Evolutionary conservation across 92 coral and sea anemone genomes (phyloP).

Genomic region (Paramuricea clavata): DNA sequence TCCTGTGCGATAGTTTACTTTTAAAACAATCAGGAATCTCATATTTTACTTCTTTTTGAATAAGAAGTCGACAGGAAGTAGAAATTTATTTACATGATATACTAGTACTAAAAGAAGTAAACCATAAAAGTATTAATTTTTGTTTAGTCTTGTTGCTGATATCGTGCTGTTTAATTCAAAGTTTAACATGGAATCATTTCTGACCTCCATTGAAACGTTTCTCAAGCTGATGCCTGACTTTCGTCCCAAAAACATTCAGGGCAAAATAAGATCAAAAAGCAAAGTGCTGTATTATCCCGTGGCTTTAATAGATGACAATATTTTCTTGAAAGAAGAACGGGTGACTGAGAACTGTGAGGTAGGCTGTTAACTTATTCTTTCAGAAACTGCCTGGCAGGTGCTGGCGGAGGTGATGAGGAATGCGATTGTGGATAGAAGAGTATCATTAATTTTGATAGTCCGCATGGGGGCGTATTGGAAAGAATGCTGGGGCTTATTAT

Average conservation of each 20-base stretch:
- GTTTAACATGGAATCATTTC: constrained; percentile 94
- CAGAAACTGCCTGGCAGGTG: background rate
- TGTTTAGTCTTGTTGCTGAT: constrained; percentile 91
- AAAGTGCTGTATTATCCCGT: constrained; percentile 86
- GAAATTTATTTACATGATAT: no score
- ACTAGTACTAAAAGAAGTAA: no score
- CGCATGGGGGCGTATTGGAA: no score
- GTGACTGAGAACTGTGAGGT: background rate
- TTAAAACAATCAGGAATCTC: no score
- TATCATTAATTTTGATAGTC: no score
- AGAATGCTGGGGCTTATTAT: no score
- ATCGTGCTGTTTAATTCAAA: constrained; percentile 86
- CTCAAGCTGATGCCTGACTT: constrained; percentile 91
- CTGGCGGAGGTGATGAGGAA: no score
- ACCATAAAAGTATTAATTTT: background rate
- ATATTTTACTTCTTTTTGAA: no score
- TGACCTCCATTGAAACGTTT: constrained; percentile 78
- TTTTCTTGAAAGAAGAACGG: background rate
- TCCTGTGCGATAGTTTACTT: no score
- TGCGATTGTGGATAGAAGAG: no score
- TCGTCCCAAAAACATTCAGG: constrained; percentile 78
- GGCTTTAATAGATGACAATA: background rate
- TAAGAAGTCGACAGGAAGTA: no score
- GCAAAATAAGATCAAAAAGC: constrained; percentile 80
- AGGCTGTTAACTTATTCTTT: no score